A percentile compares a stretch with the other conserved stretches of the same genome.
Conservation (phyloP, 1,140 invertebrate genomes). For the Contarinia nasturtii region DNA sequence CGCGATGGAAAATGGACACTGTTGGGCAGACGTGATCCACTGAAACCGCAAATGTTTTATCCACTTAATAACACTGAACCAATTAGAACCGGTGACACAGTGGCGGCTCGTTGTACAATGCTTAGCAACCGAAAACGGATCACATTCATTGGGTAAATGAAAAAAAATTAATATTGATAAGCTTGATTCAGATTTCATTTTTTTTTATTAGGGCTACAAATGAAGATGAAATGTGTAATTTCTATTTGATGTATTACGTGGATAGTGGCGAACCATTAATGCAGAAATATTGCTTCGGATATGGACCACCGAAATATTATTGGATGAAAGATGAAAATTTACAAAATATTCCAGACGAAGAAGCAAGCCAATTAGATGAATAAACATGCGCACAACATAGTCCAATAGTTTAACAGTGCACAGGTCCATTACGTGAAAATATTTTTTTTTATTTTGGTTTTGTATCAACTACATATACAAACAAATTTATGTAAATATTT, state of each 20-base stretch:
- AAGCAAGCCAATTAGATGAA: constrained; percentile 31
- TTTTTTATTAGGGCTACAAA: constrained; percentile 48
- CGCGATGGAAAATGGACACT: constrained; percentile 53
- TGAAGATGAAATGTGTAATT: constrained; percentile 98
- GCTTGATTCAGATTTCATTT: constrained; percentile 1
- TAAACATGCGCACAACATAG: no score
- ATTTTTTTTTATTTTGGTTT: no score
- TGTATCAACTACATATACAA: no score
- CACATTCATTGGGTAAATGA: constrained; percentile 56
- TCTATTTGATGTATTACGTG: constrained; percentile 97
- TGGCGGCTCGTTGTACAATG: constrained; percentile 87
- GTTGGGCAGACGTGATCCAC: constrained; percentile 79
- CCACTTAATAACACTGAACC: constrained; percentile 45
- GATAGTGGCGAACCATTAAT: constrained; percentile 56
- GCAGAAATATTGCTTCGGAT: constrained; percentile 71
- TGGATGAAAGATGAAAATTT: constrained; percentile 46
- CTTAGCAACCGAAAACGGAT: constrained; percentile 38
- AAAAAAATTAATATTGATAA: background rate
- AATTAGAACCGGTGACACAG: constrained; percentile 45
- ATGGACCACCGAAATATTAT: constrained; percentile 62
- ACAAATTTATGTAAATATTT: no score
- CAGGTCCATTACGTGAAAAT: no score
- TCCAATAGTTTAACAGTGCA: no score
- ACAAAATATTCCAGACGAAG: constrained; percentile 58
- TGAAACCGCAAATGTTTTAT: constrained; percentile 94